A percentile compares a stretch with the other conserved stretches of the same genome.
phyloP scores from a whole-genome alignment of 2,888 invertebrate species.

The Drosophila tanythrix region DNA sequence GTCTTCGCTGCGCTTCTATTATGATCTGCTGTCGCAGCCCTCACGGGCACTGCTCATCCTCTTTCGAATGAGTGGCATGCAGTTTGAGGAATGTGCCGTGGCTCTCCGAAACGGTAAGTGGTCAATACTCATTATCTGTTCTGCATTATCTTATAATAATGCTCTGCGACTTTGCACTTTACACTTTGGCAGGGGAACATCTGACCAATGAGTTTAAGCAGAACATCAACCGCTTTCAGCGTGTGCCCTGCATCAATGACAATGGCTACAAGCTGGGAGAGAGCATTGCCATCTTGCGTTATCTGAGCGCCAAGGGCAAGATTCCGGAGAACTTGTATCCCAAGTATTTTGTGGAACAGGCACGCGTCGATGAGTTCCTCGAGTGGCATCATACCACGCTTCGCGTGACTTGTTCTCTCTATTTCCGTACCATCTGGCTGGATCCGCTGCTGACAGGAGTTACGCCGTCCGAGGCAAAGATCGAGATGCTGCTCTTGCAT shows the following conservation, averaged over 20 bases:
- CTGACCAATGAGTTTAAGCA: conserved; percentile 86
- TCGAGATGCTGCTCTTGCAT: conserved; percentile 83
- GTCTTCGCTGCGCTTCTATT: conserved; percentile 87
- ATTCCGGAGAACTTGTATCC: conserved; percentile 88
- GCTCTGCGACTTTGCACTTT: conserved; percentile 17
- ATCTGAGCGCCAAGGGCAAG: conserved; percentile 80
- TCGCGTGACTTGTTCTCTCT: conserved; percentile 86
- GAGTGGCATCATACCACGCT: conserved; percentile 90
- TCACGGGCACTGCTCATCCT: conserved; percentile 90
- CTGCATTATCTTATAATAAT: neutral
- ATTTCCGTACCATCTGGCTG: conserved; percentile 86
- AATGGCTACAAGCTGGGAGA: conserved; percentile 89
- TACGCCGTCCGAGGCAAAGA: conserved; percentile 83
- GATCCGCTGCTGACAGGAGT: conserved; percentile 86
- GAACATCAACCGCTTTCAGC: conserved; percentile 87
- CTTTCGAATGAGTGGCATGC: conserved; percentile 87
- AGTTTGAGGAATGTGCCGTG: conserved; percentile 88
- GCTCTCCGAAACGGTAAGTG: conserved; percentile 87
- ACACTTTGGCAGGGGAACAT: conserved; percentile 86
- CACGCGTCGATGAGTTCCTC: conserved; percentile 89
- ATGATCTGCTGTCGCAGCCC: conserved; percentile 91
- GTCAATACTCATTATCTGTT: conserved; percentile 16
- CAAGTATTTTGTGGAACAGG: conserved; percentile 86
- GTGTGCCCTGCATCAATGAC: conserved; percentile 89
- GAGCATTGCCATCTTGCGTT: conserved; percentile 89